These are phyloP conservation scores for Charadrius vociferus DNA, from an alignment of 2,113 vertebrate genomes.

Conservation along the genomic window DNA sequence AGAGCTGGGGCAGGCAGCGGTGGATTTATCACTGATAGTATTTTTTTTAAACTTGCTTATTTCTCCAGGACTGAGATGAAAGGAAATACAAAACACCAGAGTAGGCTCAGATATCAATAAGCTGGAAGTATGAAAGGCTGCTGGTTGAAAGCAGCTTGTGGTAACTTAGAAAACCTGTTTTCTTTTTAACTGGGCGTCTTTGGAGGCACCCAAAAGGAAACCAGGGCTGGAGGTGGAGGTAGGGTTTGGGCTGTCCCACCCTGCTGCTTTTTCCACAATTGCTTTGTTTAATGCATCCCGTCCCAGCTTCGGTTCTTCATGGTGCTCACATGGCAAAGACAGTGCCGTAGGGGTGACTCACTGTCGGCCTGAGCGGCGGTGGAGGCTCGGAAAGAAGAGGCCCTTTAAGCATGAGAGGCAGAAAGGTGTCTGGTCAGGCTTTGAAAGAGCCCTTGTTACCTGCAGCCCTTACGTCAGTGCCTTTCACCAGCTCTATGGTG, in stretches of 20 bases:
- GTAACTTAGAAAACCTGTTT: not conserved
- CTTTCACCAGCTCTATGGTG: constrained; percentile 24
- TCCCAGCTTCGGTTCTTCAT: not conserved
- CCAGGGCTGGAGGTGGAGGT: not conserved
- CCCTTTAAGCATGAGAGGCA: not conserved
- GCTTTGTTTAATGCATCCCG: not conserved
- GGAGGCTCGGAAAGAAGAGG: not conserved
- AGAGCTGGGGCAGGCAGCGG: not conserved
- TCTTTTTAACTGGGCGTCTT: not conserved
- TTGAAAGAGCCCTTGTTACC: constrained; percentile 49
- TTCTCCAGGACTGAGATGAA: not conserved
- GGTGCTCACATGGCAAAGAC: not conserved
- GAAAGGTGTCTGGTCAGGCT: constrained; percentile 9
- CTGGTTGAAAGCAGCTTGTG: not conserved
- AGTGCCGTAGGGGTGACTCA: not conserved
- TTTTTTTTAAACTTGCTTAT: not conserved
- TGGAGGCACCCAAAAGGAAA: not conserved
- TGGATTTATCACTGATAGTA: not conserved
- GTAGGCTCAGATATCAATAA: not conserved
- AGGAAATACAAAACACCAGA: not conserved
- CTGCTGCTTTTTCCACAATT: not conserved
- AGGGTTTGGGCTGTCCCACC: not conserved
- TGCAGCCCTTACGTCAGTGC: constrained; percentile 6
- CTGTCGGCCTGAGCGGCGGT: rapidly evolving
- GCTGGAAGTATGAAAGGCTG: not conserved